Evolutionary conservation across 2,888 invertebrate genomes (phyloP).

Genomic region (Microchrysa polita): DNA sequence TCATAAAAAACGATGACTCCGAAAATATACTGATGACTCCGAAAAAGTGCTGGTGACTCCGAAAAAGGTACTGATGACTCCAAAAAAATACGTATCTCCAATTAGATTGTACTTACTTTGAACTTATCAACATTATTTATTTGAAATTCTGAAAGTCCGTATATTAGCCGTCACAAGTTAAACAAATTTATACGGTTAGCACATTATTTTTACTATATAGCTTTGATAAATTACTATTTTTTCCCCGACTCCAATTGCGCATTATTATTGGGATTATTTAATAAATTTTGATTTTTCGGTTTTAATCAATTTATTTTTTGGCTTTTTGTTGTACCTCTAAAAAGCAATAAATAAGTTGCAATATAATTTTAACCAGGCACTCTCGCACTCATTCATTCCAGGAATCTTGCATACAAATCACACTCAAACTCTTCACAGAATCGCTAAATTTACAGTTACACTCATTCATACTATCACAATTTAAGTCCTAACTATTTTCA

Average conservation of each 20-base stretch:
- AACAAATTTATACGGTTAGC: slow-evolving; percentile 21
- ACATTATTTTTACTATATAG: slow-evolving; percentile 8
- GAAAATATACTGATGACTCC: too few relatives aligned
- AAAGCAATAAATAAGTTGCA: slow-evolving; percentile 50
- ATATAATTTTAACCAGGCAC: too few relatives aligned
- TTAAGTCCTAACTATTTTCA: not conserved
- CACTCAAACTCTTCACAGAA: not conserved
- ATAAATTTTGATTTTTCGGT: slow-evolving; percentile 26
- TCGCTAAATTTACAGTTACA: slow-evolving; percentile 8
- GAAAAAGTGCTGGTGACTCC: not conserved
- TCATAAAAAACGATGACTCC: too few relatives aligned
- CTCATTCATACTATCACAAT: not conserved
- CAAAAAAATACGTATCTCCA: not conserved
- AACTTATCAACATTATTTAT: slow-evolving; percentile 14
- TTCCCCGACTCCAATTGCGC: slow-evolving; percentile 46
- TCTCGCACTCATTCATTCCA: too few relatives aligned
- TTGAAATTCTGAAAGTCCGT: slow-evolving; percentile 18
- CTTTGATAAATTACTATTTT: slow-evolving; percentile 34
- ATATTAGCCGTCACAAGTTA: slow-evolving; percentile 6
- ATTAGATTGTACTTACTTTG: not conserved
- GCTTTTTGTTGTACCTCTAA: slow-evolving; percentile 40
- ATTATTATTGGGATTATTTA: not conserved
- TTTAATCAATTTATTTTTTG: slow-evolving; percentile 6
- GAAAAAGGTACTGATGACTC: not conserved
- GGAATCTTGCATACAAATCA: too few relatives aligned